Percentiles rank a stretch among this genome's conserved stretches.
phyloP scores from a whole-genome alignment of 2,888 invertebrate genomes.

The Monochamus alternatus region DNA sequence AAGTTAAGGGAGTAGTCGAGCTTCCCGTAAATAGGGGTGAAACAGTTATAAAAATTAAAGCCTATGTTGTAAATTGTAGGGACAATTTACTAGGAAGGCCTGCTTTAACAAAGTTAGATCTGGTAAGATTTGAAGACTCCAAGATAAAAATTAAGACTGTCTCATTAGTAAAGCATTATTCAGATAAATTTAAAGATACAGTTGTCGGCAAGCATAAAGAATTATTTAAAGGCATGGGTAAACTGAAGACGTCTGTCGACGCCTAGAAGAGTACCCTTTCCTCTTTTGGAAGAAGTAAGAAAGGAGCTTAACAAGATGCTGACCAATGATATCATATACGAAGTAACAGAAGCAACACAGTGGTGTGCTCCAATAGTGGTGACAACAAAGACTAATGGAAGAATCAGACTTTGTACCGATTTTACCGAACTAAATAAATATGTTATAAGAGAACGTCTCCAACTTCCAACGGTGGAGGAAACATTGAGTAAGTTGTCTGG shows the following conservation, averaged over 20 bases:
- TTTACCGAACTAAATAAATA: constrained; percentile 15
- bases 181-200: not conserved
- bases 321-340: not conserved
- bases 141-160: not conserved
- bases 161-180: too few relatives aligned
- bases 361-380: constrained; percentile 11
- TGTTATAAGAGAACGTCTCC: not conserved
- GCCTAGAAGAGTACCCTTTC: not conserved
- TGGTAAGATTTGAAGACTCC: not conserved
- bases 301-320: not conserved
- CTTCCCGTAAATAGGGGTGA: not conserved
- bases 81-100: constrained; percentile 21
- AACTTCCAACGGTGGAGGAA: constrained; percentile 6
- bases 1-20: constrained; percentile 2
- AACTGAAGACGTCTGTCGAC: not conserved
- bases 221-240: not conserved
- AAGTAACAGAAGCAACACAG: not conserved
- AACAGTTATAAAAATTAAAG: not conserved
- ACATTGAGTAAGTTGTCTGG: not conserved
- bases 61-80: constrained; percentile 8
- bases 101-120: constrained; percentile 1
- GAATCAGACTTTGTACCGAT: not conserved
- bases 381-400: not conserved
- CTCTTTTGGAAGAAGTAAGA: not conserved
- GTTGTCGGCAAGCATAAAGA: not conserved